These are phyloP conservation scores for Streptopelia turtur DNA, from an alignment of 2,797 vertebrate species.

Conservation along the genomic window DNA sequence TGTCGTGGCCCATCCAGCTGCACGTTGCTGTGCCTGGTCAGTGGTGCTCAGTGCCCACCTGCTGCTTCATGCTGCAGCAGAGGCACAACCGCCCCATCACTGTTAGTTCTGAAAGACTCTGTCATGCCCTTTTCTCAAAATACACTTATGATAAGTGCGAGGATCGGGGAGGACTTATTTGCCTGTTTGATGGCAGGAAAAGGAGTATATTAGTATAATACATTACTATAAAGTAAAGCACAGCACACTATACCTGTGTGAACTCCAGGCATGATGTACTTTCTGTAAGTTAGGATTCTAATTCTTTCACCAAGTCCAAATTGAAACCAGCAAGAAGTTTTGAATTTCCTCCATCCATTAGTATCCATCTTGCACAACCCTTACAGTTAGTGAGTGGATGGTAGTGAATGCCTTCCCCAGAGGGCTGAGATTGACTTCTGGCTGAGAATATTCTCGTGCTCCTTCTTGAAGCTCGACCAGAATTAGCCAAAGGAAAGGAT, in stretches of 20 bases:
- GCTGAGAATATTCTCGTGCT: not conserved
- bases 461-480: not conserved
- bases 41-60: not conserved
- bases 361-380: not conserved
- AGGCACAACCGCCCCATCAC: not conserved
- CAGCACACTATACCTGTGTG: not conserved
- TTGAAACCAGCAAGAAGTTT: not conserved
- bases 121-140: not conserved
- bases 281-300: not conserved
- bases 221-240: not conserved
- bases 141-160: not conserved
- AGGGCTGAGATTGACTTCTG: not conserved
- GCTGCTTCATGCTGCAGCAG: not conserved
- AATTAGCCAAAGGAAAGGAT: not conserved
- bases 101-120: not conserved
- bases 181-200: not conserved
- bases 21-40: not conserved
- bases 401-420: not conserved
- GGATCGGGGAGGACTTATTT: not conserved
- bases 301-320: not conserved
- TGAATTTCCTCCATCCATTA: not conserved
- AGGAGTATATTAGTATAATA: not conserved
- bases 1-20: not conserved
- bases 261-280: not conserved
- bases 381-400: not conserved